Evolutionary conservation across 2,113 vertebrate species (phyloP).

Genomic region (Ardeotis arabs): DNA sequence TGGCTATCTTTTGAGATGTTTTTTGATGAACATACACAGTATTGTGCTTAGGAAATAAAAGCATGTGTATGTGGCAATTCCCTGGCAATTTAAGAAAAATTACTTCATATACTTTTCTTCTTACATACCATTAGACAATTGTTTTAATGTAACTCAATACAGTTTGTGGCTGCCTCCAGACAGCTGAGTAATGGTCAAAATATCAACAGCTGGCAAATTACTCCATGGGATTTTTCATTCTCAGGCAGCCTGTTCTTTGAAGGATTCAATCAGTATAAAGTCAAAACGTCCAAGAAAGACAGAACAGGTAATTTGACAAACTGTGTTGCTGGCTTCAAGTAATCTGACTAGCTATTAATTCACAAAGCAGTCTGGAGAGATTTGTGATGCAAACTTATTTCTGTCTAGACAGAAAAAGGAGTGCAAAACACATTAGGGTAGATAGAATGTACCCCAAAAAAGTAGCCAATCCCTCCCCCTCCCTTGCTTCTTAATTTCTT

Average conservation of each 20-base stretch:
- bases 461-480: neutral
- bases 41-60: neutral
- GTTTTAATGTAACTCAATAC: constrained; percentile 66
- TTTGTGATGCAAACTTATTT: constrained; percentile 74
- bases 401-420: constrained; percentile 81
- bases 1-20: neutral
- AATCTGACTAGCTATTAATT: constrained; percentile 75
- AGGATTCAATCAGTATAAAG: constrained; percentile 66
- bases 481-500: constrained; percentile 30
- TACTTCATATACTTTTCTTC: constrained; percentile 60
- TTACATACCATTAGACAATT: constrained; percentile 57
- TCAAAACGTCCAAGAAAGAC: constrained; percentile 65
- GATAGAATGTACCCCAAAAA: constrained; percentile 33
- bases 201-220: constrained; percentile 74
- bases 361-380: constrained; percentile 75
- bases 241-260: constrained; percentile 61
- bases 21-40: neutral
- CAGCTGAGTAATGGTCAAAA: constrained; percentile 77
- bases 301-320: constrained; percentile 75
- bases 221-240: constrained; percentile 39
- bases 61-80: neutral
- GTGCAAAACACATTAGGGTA: constrained; percentile 76
- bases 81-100: constrained; percentile 30
- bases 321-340: constrained; percentile 69
- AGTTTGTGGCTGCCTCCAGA: constrained; percentile 75